phyloP scores from a whole-genome alignment of 2,113 vertebrate genomes.

The Corythornis cristatus region DNA sequence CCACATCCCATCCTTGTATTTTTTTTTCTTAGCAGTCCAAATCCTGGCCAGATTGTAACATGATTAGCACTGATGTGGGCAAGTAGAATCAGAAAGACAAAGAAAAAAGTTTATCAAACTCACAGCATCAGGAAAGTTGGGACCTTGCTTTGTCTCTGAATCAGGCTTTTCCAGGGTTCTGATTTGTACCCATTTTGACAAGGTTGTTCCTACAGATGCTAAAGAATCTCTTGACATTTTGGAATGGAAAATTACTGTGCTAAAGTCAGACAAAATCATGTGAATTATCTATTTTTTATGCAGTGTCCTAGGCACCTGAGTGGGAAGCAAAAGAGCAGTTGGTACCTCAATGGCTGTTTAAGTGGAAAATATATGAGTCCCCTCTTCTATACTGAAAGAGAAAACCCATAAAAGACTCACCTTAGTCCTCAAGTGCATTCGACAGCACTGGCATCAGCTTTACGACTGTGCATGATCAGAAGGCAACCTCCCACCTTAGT shows the following conservation, averaged over 20 bases:
- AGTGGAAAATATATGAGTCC: background rate
- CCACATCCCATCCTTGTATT: background rate
- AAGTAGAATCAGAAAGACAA: background rate
- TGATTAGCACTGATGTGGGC: background rate
- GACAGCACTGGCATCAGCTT: background rate
- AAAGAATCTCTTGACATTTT: conserved; percentile 27
- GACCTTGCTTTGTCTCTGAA: background rate
- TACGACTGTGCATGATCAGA: background rate
- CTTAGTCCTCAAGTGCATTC: background rate
- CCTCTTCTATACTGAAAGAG: background rate
- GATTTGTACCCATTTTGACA: background rate
- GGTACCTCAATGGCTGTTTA: background rate
- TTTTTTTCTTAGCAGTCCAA: background rate
- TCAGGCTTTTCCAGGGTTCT: background rate
- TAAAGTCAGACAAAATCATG: background rate
- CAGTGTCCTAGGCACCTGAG: background rate
- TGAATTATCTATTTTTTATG: background rate
- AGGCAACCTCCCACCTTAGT: background rate
- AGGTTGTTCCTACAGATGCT: background rate
- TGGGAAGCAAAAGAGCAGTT: background rate
- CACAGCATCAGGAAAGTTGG: background rate
- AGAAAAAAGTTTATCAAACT: background rate
- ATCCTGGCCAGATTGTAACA: background rate
- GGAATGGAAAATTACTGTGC: background rate
- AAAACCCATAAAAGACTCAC: background rate